Evolutionary conservation across 2,888 invertebrate species (phyloP).

Genomic region (Ligdia adustata): DNA sequence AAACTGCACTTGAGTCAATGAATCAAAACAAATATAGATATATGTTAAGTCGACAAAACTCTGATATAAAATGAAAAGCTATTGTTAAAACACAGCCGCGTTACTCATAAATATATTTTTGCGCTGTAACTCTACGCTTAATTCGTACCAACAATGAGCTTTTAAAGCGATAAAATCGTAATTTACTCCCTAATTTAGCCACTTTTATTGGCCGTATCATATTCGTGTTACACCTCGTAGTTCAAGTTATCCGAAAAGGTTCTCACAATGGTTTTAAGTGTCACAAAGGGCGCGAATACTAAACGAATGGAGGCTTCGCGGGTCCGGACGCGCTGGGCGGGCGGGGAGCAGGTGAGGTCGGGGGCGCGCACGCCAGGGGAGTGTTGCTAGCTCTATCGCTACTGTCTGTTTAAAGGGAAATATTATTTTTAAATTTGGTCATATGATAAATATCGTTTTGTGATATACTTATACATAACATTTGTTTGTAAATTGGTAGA

Average conservation of each 20-base stretch:
- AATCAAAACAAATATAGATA: too few species aligned
- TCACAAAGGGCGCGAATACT: conserved; percentile 81
- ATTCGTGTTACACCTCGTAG: conserved; percentile 48
- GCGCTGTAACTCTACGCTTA: conserved; percentile 6
- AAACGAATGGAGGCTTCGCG: conserved; percentile 71
- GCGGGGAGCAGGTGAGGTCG: conserved; percentile 27
- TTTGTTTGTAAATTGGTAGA: too few species aligned
- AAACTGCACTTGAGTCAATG: too few species aligned
- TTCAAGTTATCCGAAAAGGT: conserved; percentile 56
- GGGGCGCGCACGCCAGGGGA: conserved; percentile 18
- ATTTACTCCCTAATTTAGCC: conserved; percentile 30
- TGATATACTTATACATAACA: too few species aligned
- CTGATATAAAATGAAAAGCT: background rate
- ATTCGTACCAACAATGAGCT: conserved; percentile 20
- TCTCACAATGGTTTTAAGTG: conserved; percentile 78
- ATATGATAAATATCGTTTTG: too few species aligned
- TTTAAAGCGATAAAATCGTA: conserved; percentile 30
- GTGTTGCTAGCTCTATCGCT: conserved; percentile 11
- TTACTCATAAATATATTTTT: conserved; percentile 4
- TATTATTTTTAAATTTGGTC: background rate
- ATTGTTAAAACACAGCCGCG: conserved; percentile 1
- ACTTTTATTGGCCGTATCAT: conserved; percentile 40
- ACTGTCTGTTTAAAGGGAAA: background rate
- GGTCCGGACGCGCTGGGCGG: conserved; percentile 45
- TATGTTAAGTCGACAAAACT: too few species aligned